Conservation (phyloP, 2,888 invertebrate genomes). For the Julus scanicus region DNA sequence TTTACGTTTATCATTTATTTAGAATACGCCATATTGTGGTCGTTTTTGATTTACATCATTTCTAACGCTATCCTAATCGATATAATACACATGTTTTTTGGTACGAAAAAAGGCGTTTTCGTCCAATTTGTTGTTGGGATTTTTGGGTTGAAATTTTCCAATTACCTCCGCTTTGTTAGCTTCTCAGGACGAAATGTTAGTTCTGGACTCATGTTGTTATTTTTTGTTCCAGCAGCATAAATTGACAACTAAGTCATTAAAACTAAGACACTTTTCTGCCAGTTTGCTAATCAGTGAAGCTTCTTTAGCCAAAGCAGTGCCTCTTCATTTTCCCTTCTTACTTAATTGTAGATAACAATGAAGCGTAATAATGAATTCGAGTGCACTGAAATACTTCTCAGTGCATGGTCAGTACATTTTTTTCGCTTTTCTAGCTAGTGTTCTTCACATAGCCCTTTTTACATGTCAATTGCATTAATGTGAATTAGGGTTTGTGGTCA, state of each 20-base stretch:
- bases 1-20: neutral
- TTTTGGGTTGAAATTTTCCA: neutral
- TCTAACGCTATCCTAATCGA: neutral
- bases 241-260: slow-evolving; percentile 7
- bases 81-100: neutral
- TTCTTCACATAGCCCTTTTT: no score
- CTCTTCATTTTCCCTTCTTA: neutral
- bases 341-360: neutral
- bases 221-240: neutral
- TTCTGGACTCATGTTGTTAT: neutral
- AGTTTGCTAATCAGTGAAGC: neutral
- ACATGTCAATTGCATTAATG: neutral
- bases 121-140: neutral
- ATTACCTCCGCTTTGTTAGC: slow-evolving; percentile 16
- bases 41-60: neutral
- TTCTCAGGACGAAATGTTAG: neutral
- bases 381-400: neutral
- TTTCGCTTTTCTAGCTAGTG: neutral
- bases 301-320: neutral
- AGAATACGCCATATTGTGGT: neutral
- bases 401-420: neutral
- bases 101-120: neutral
- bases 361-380: slow-evolving; percentile 1
- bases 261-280: neutral
- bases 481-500: neutral